Evolutionary conservation across 2,888 invertebrate genomes (phyloP), one percentile per base, ranked within the genome.

Genomic region (Criorhina ranunculi): DNA sequence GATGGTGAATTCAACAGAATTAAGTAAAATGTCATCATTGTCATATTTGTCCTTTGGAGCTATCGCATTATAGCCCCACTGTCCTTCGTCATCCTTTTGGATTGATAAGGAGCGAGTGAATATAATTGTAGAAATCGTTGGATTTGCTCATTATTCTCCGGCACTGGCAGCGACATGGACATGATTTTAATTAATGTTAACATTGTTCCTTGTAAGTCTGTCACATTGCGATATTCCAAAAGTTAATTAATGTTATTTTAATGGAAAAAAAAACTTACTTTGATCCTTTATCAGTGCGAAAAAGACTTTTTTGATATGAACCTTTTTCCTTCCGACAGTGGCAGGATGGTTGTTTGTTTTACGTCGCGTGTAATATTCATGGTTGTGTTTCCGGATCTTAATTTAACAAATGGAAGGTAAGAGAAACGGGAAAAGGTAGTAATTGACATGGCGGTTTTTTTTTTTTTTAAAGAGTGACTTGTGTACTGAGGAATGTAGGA

Each of bases 131-230:
- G 24, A 46, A 29, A 2, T 46, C 33, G 31, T 2, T 8, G 57
- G 24, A 49, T 24, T 49, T 44, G 60, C 40, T 57, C 35, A 66
- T 66, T 73, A 17, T 33, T 53, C 12, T 5, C 24, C 29, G 51
- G 7, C 42, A 19, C 24, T 17, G 51, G 7, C 42, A 19, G n/a
- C 11, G 40, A 49, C 31, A 35, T 64, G 70, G 72, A 66, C 66
- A 51, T 60, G 72, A 77, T 72, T 82, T 70, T 77, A 82, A 82
- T 82, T 77, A 82, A 77, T 66, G 66, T 82, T 66, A 82, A 72
- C 64, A 77, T 59, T 76, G 70, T 70, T 69, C 51, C 44, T 33
- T 66, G 60, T 55, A 60, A 72, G 72, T 60, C 17, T 42, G 53
- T 59, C 69, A 64, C 69, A 76, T 33, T 37, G 11, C 35, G 44